Percentiles rank a stretch among this genome's conserved stretches.
phyloP scores from a whole-genome alignment of 2,888 invertebrate species.

The Allacma fusca region DNA sequence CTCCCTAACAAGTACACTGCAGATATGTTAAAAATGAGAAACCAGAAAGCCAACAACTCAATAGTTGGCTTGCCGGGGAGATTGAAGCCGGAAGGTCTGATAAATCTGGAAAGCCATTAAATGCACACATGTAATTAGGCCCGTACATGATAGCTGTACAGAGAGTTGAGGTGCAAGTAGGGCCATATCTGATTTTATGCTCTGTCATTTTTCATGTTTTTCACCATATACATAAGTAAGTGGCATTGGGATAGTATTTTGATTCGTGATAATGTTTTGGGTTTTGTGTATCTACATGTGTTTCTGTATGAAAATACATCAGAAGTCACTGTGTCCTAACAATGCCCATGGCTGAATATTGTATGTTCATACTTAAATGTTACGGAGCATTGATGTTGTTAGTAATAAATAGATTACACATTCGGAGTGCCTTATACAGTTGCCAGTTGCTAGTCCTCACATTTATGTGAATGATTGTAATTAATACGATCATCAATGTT shows the following conservation, averaged over 20 bases:
- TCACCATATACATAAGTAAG: neutral
- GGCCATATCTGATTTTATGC: slow-evolving; percentile 5
- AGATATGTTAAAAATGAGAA: neutral
- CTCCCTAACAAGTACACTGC: too few species aligned
- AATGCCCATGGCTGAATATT: too few species aligned
- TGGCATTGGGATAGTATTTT: neutral
- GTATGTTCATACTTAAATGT: too few species aligned
- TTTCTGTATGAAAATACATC: too few species aligned
- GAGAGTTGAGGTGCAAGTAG: neutral
- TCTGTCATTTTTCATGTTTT: neutral
- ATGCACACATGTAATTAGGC: slow-evolving; percentile 27
- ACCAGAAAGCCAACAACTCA: neutral
- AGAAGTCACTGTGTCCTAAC: too few species aligned
- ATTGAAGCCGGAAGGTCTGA: slow-evolving; percentile 32
- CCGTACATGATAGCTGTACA: neutral
- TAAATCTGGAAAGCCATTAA: slow-evolving; percentile 32
- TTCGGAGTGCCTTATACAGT: neutral
- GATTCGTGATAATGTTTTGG: neutral
- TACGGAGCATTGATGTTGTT: too few species aligned
- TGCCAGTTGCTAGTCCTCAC: neutral
- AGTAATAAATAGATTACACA: neutral
- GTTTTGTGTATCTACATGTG: neutral
- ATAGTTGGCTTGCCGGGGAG: slow-evolving; percentile 5
- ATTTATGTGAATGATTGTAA: neutral
- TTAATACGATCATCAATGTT: neutral